Evolutionary conservation across 2,888 invertebrate genomes (phyloP).

Genomic region (Tachina grossa): DNA sequence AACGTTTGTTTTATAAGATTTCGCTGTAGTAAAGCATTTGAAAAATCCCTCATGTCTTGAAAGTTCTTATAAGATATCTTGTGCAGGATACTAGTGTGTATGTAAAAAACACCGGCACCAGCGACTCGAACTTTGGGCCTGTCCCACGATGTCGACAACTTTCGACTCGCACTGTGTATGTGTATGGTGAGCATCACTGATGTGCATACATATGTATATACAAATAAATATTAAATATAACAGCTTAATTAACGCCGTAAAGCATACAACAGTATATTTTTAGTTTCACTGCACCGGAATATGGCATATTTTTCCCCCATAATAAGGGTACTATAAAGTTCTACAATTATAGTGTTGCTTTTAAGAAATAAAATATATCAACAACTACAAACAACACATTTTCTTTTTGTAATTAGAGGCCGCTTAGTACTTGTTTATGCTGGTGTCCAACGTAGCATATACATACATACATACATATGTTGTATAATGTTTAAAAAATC

Average conservation of each 20-base stretch:
- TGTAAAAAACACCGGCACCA: no score
- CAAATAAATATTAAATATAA: neutral
- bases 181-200: no score
- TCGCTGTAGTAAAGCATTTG: no score
- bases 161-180: no score
- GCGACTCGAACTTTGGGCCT: no score
- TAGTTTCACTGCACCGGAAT: neutral
- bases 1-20: no score
- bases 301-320: neutral
- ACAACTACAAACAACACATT: constrained; percentile 30
- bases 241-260: neutral
- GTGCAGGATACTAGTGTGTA: no score
- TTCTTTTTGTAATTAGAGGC: constrained; percentile 20
- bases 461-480: no score
- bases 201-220: no score
- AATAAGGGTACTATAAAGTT: neutral
- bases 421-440: constrained; percentile 26
- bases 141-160: no score
- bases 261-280: neutral
- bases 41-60: no score
- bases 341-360: constrained; percentile 22
- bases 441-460: neutral
- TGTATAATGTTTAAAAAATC: neutral
- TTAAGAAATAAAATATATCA: neutral
- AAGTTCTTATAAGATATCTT: no score